Evolutionary conservation across 2,797 vertebrate species (phyloP).

Genomic region (Clarias pachynema): DNA sequence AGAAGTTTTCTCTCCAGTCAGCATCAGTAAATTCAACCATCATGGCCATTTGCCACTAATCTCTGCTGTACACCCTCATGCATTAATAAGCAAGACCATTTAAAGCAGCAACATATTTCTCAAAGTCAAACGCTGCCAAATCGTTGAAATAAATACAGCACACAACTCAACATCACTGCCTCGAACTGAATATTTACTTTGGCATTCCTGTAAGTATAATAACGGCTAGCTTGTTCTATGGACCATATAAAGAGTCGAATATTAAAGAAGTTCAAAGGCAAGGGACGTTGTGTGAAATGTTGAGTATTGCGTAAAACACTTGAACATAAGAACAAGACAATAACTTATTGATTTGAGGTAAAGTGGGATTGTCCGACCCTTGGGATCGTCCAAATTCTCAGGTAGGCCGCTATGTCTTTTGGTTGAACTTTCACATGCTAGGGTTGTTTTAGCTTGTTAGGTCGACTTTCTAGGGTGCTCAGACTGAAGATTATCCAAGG

Average conservation of each 20-base stretch:
- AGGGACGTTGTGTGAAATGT: neutral
- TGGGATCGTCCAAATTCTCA: neutral
- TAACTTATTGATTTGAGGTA: neutral
- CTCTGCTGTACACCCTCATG: constrained; percentile 18
- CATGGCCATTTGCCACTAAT: constrained; percentile 34
- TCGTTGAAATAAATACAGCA: neutral
- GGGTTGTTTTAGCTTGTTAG: neutral
- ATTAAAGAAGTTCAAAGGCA: neutral
- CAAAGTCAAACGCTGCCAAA: constrained; percentile 10
- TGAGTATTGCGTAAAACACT: neutral
- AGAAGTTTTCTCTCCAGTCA: constrained; percentile 21
- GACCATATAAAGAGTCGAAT: neutral
- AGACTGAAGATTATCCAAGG: neutral
- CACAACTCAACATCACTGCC: neutral
- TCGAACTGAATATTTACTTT: neutral
- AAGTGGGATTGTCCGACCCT: neutral
- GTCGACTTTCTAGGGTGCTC: neutral
- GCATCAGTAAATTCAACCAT: constrained; percentile 17
- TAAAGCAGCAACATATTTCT: constrained; percentile 21
- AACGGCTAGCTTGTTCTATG: constrained; percentile 8
- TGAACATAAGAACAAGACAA: neutral
- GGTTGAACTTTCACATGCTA: neutral
- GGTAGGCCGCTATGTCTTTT: neutral
- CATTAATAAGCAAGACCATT: constrained; percentile 29
- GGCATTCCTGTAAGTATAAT: neutral